Percentiles rank a stretch among this genome's conserved stretches.
These are phyloP conservation scores for Meloidogyne hapla DNA, from an alignment of 1,140 invertebrate genomes.

Conservation along the genomic window DNA sequence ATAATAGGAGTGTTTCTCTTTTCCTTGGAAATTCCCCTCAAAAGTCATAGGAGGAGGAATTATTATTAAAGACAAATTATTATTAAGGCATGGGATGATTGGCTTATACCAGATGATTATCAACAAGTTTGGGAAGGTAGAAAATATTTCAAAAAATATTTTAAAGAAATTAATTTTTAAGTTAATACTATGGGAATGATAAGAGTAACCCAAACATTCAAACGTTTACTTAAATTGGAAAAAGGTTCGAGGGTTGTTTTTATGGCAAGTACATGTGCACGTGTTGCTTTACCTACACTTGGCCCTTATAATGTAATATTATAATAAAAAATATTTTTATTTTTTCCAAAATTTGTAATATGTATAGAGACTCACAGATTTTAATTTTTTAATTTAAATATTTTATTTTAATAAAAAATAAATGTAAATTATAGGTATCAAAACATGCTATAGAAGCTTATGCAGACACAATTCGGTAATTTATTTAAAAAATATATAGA, in stretches of 20 bases:
- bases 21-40: too few species aligned
- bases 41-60: too few species aligned
- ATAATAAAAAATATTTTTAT: neutral
- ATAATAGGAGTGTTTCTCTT: slow-evolving; percentile 3
- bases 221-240: slow-evolving; percentile 36
- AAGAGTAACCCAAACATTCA: slow-evolving; percentile 45
- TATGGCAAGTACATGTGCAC: slow-evolving; percentile 30
- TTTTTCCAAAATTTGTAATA: too few species aligned
- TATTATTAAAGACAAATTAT: too few species aligned
- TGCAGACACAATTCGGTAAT: slow-evolving; percentile 31
- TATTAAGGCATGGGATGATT: slow-evolving; percentile 37
- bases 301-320: slow-evolving; percentile 29
- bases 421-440: slow-evolving; percentile 29
- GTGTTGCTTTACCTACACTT: slow-evolving; percentile 23
- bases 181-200: slow-evolving; percentile 42
- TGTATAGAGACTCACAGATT: too few species aligned
- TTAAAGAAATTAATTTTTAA: neutral
- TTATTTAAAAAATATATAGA: too few species aligned
- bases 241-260: slow-evolving; percentile 34
- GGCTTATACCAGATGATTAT: slow-evolving; percentile 37
- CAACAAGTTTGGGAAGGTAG: slow-evolving; percentile 24
- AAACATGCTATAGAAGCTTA: slow-evolving; percentile 40
- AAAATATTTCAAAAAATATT: neutral
- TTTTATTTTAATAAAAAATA: neutral
- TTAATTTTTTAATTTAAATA: too few species aligned